Evolutionary conservation across 2,888 invertebrate genomes (phyloP).

Genomic region (Brassicogethes aeneus): DNA sequence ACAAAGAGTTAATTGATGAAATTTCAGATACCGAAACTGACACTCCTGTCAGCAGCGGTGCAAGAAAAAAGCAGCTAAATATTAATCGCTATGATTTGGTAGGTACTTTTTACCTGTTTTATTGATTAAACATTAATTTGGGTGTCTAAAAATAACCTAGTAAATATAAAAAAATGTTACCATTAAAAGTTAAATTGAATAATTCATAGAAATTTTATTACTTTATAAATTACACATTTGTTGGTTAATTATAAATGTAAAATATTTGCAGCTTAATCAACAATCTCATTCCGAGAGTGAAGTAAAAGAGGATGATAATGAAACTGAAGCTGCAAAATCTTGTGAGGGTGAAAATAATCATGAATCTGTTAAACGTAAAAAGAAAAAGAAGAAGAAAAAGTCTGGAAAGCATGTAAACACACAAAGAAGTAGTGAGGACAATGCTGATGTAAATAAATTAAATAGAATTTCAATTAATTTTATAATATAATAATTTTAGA

Average conservation of each 20-base stretch:
- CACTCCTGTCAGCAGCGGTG: slow-evolving; percentile 42
- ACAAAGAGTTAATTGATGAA: slow-evolving; percentile 44
- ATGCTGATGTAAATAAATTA: slow-evolving; percentile 45
- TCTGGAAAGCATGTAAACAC: slow-evolving; percentile 42
- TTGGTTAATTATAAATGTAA: too few relatives aligned
- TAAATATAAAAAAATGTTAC: too few relatives aligned
- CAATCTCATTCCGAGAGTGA: slow-evolving; percentile 60
- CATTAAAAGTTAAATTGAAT: too few relatives aligned
- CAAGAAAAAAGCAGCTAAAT: slow-evolving; percentile 50
- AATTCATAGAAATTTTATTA: too few relatives aligned
- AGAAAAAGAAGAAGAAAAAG: slow-evolving; percentile 59
- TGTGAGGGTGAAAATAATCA: slow-evolving; percentile 42
- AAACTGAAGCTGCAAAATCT: slow-evolving; percentile 51
- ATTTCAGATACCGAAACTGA: slow-evolving; percentile 48
- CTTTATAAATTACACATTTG: too few relatives aligned
- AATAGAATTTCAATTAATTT: background rate
- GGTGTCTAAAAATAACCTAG: slow-evolving; percentile 1
- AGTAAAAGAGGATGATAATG: slow-evolving; percentile 59
- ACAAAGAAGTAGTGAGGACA: slow-evolving; percentile 54
- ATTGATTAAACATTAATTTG: slow-evolving; percentile 1
- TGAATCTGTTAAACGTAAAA: slow-evolving; percentile 47
- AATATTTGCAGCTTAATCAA: slow-evolving; percentile 49
- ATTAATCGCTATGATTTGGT: slow-evolving; percentile 65
- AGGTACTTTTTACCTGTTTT: slow-evolving; percentile 29
- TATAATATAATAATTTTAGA: slow-evolving; percentile 23